phyloP scores from a whole-genome alignment of 2,888 invertebrate genomes.

The Pseudanteris insignis region DNA sequence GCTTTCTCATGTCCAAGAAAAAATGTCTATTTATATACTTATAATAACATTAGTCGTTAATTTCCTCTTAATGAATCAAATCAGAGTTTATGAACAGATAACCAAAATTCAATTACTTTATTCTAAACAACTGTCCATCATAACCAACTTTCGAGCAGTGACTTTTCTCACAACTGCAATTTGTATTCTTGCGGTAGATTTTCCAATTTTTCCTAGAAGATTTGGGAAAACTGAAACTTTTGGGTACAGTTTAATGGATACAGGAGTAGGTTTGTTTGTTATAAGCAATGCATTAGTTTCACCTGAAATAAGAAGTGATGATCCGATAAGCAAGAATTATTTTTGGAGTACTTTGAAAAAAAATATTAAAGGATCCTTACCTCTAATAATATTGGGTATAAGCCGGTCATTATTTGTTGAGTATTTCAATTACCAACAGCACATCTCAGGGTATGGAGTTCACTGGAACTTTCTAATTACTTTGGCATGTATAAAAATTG shows the following conservation, averaged over 20 bases:
- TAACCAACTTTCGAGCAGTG: slow-evolving; percentile 77
- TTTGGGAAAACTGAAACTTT: slow-evolving; percentile 88
- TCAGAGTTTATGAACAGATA: slow-evolving; percentile 6
- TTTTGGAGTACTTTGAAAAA: slow-evolving; percentile 42
- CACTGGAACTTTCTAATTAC: slow-evolving; percentile 99
- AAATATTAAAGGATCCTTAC: slow-evolving; percentile 64
- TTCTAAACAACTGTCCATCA: slow-evolving; percentile 58
- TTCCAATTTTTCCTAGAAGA: slow-evolving; percentile 82
- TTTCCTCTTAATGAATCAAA: slow-evolving; percentile 43
- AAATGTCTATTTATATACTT: slow-evolving; percentile 50
- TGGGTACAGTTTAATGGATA: slow-evolving; percentile 94
- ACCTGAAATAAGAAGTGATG: slow-evolving; percentile 64
- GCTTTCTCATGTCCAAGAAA: slow-evolving; percentile 52
- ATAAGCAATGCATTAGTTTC: slow-evolving; percentile 82
- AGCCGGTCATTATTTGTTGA: slow-evolving; percentile 72
- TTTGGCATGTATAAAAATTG: slow-evolving; percentile 81
- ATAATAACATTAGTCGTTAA: slow-evolving; percentile 47
- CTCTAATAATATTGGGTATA: slow-evolving; percentile 72
- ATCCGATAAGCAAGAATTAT: neutral
- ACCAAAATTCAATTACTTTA: neutral
- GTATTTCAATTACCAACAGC: slow-evolving; percentile 82
- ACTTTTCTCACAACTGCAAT: slow-evolving; percentile 79
- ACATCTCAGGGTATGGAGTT: slow-evolving; percentile 92
- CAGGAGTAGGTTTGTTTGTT: slow-evolving; percentile 91
- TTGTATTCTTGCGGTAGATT: slow-evolving; percentile 94